These are phyloP conservation scores for Menura novaehollandiae DNA, from an alignment of 2,113 vertebrate genomes.

Conservation along the genomic window DNA sequence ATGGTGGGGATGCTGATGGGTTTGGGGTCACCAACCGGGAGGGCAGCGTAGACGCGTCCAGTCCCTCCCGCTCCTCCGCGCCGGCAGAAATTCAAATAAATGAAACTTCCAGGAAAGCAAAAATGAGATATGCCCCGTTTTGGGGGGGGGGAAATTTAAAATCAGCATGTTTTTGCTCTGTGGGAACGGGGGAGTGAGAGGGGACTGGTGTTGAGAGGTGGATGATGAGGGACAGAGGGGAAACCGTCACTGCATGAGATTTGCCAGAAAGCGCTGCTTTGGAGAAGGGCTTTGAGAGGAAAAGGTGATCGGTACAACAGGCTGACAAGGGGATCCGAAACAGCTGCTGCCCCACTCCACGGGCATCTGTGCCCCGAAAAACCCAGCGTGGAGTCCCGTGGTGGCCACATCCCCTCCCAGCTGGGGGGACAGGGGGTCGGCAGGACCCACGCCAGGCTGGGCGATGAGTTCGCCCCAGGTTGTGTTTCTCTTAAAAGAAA, in stretches of 20 bases:
- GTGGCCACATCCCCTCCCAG: fast-evolving
- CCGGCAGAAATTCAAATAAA: neutral
- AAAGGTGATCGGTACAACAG: neutral
- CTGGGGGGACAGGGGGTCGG: fast-evolving
- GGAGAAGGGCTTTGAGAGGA: neutral
- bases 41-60: fast-evolving
- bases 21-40: fast-evolving
- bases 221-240: neutral
- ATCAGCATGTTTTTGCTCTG: neutral
- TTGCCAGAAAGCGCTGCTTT: neutral
- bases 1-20: fast-evolving
- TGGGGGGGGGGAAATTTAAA: fast-evolving
- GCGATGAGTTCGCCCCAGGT: neutral
- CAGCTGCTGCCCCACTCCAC: neutral
- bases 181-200: neutral
- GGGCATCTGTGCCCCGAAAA: neutral
- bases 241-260: neutral
- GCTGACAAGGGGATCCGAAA: neutral
- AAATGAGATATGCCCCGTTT: neutral
- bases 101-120: neutral
- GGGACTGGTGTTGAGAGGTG: neutral
- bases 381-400: fast-evolving
- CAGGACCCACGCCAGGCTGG: neutral
- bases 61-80: fast-evolving
- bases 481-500: conserved; percentile 17